A percentile compares a stretch with the other conserved stretches of the same genome.
phyloP scores from a whole-genome alignment of 2,797 vertebrate genomes.

The Taeniopygia guttata region DNA sequence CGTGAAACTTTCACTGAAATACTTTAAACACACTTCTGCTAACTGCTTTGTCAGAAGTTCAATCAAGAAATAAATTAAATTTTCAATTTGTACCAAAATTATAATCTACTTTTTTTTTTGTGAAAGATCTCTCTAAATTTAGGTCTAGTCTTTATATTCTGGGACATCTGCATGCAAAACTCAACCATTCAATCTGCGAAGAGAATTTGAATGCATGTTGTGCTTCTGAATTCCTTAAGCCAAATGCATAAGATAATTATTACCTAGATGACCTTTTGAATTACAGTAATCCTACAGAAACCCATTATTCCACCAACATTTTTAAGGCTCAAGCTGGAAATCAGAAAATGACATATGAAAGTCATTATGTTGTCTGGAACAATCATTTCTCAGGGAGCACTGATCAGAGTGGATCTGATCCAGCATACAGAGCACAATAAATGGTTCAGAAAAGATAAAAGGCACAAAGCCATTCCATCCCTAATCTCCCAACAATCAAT shows the following conservation, averaged over 20 bases:
- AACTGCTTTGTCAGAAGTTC: not conserved
- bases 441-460: slow-evolving; percentile 19
- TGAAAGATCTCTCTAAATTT: not conserved
- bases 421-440: slow-evolving; percentile 20
- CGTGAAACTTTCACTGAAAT: not conserved
- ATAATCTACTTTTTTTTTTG: not conserved
- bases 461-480: slow-evolving; percentile 46
- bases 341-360: not conserved
- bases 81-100: not conserved
- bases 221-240: not conserved
- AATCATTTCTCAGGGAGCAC: not conserved
- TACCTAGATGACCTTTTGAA: slow-evolving; percentile 16
- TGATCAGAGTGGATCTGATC: not conserved
- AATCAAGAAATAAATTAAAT: not conserved
- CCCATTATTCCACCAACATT: not conserved
- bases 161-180: not conserved
- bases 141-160: not conserved
- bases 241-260: not conserved
- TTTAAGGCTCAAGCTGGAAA: not conserved
- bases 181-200: not conserved
- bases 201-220: not conserved
- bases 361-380: slow-evolving; percentile 15
- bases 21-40: not conserved
- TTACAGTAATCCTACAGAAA: slow-evolving; percentile 36
- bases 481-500: slow-evolving; percentile 36